Percentiles rank a stretch among this genome's conserved stretches.
Evolutionary conservation across 2,113 vertebrate species (phyloP).

Genomic region (Glareola pratincola): DNA sequence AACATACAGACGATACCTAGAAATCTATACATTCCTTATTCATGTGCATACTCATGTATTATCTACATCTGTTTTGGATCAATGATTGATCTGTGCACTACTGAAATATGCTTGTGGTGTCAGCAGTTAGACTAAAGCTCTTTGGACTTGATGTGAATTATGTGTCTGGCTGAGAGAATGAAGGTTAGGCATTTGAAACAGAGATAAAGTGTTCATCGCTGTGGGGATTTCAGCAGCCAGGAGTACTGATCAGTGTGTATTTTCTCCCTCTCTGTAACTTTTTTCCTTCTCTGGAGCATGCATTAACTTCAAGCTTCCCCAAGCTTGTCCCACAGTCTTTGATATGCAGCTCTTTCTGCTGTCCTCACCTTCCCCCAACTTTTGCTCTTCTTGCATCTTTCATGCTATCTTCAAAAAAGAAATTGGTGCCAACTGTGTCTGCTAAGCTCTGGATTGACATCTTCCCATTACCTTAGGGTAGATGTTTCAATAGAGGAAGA

Average conservation of each 20-base stretch:
- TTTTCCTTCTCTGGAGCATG: not conserved
- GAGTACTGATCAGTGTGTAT: not conserved
- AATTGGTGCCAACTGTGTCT: not conserved
- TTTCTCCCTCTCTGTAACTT: not conserved
- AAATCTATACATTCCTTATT: not conserved
- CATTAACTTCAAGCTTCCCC: not conserved
- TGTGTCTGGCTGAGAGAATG: not conserved
- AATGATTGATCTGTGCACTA: not conserved
- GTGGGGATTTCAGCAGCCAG: not conserved
- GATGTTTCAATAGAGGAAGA: not conserved
- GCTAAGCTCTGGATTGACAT: not conserved
- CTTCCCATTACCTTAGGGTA: not conserved
- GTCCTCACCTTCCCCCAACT: not conserved
- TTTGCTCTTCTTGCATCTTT: not conserved
- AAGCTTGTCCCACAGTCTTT: not conserved
- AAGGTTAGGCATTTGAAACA: not conserved
- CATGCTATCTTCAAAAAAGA: slow-evolving; percentile 20
- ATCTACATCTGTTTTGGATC: not conserved
- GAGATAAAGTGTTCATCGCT: not conserved
- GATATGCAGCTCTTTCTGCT: not conserved
- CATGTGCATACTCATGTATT: not conserved
- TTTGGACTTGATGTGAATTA: not conserved
- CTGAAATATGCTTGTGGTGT: fast-evolving
- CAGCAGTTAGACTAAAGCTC: not conserved
- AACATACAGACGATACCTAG: not conserved